These are phyloP conservation scores for Phyllotreta striolata DNA, from an alignment of 2,888 invertebrate genomes.

Conservation along the genomic window DNA sequence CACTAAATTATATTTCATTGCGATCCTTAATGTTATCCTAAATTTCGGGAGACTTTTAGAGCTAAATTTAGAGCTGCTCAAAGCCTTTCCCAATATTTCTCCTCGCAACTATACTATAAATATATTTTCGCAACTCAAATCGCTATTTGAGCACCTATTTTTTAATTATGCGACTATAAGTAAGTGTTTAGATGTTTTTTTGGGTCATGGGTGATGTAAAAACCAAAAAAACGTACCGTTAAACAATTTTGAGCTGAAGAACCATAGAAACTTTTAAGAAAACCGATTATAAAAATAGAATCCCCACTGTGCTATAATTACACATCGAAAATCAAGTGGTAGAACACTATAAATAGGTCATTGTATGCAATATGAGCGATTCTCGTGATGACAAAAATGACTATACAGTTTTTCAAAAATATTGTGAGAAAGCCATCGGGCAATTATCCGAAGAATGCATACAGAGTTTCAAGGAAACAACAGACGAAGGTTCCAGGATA, in stretches of 20 bases:
- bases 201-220: neutral
- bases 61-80: too few species aligned
- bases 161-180: too few species aligned
- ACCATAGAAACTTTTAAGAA: constrained; percentile 12
- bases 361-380: constrained; percentile 35
- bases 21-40: too few species aligned
- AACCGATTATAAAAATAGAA: constrained; percentile 23
- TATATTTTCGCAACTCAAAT: too few species aligned
- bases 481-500: constrained; percentile 72
- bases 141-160: too few species aligned
- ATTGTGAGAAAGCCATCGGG: constrained; percentile 66
- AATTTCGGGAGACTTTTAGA: too few species aligned
- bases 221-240: constrained; percentile 8
- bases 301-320: constrained; percentile 24
- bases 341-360: constrained; percentile 29
- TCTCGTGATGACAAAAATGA: constrained; percentile 27
- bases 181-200: too few species aligned
- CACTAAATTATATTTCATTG: too few species aligned
- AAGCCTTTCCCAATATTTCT: too few species aligned
- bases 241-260: neutral
- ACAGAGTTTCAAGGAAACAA: constrained; percentile 70
- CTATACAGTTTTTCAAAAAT: constrained; percentile 65
- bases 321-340: constrained; percentile 5
- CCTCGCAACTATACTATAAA: too few species aligned
- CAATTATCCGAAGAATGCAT: constrained; percentile 64